A percentile compares a stretch with the other conserved stretches of the same genome.
phyloP scores from a whole-genome alignment of 2,888 invertebrate genomes.

The Lingula anatina region DNA sequence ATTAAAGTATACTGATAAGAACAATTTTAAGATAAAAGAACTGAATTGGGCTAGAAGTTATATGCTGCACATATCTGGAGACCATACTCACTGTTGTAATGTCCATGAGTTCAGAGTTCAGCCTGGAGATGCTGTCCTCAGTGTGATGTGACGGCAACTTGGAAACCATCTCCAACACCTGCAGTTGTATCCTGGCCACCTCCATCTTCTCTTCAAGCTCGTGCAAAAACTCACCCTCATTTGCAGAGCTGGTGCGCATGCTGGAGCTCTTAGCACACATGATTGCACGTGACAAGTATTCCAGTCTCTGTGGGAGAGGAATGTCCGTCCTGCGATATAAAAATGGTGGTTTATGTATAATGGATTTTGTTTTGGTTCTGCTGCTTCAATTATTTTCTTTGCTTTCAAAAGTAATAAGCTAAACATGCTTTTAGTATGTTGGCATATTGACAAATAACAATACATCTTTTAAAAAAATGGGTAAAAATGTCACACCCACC shows the following conservation, averaged over 20 bases:
- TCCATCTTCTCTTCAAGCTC: slow-evolving; percentile 91
- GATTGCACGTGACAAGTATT: slow-evolving; percentile 87
- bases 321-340: slow-evolving; percentile 63
- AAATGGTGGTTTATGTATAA: not conserved
- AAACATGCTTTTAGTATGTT: slow-evolving; percentile 1
- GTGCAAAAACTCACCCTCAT: slow-evolving; percentile 71
- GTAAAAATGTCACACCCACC: too few relatives aligned
- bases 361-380: too few relatives aligned
- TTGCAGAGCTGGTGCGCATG: slow-evolving; percentile 57
- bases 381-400: slow-evolving; percentile 2
- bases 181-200: slow-evolving; percentile 56
- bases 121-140: slow-evolving; percentile 61
- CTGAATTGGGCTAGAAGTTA: too few relatives aligned
- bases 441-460: not conserved
- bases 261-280: slow-evolving; percentile 83
- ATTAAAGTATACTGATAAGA: too few relatives aligned
- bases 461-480: too few relatives aligned
- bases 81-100: slow-evolving; percentile 69
- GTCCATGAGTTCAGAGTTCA: slow-evolving; percentile 79
- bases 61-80: too few relatives aligned
- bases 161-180: slow-evolving; percentile 62
- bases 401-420: slow-evolving; percentile 3
- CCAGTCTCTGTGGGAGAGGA: slow-evolving; percentile 73
- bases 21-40: too few relatives aligned
- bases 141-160: slow-evolving; percentile 44